These are phyloP conservation scores for Hydrozoanthus tunicans DNA, from an alignment of 64 coral and sea anemone genomes.

Conservation along the genomic window DNA sequence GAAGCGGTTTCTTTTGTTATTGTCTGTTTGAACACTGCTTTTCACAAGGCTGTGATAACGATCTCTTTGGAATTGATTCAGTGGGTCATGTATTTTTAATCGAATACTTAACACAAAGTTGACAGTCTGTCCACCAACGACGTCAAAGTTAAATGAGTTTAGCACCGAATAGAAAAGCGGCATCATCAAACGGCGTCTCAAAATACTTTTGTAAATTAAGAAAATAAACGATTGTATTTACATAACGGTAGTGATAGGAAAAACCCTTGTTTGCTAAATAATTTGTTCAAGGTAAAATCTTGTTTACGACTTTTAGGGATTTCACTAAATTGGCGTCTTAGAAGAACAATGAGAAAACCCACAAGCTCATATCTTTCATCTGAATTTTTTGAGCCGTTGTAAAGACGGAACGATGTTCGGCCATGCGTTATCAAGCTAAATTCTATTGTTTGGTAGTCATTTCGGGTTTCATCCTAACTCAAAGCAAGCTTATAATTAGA, in stretches of 20 bases:
- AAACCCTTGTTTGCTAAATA: conserved; percentile 30
- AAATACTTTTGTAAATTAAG: conserved; percentile 55
- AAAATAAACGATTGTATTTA: conserved; percentile 43
- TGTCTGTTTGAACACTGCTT: conserved; percentile 52
- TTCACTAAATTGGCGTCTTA: neutral
- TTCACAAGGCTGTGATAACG: conserved; percentile 22
- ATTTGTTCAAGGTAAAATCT: conserved; percentile 8
- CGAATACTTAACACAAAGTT: conserved; percentile 35
- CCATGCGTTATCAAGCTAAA: conserved; percentile 32
- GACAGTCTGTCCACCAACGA: conserved; percentile 8
- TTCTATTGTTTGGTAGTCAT: conserved; percentile 25
- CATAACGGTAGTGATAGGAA: conserved; percentile 37
- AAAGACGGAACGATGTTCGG: neutral
- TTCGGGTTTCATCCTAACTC: conserved; percentile 50
- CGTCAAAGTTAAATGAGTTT: conserved; percentile 40
- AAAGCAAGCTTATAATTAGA: conserved; percentile 49
- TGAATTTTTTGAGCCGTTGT: neutral
- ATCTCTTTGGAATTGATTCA: conserved; percentile 62
- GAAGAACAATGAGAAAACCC: neutral
- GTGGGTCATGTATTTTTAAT: conserved; percentile 64
- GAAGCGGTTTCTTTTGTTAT: conserved; percentile 54
- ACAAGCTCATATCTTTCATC: neutral
- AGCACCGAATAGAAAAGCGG: conserved; percentile 1
- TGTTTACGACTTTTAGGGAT: conserved; percentile 10
- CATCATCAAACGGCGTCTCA: conserved; percentile 37